Conservation (phyloP, 35 echinoderm and acorn worm genomes). For the Antedon bifida region DNA sequence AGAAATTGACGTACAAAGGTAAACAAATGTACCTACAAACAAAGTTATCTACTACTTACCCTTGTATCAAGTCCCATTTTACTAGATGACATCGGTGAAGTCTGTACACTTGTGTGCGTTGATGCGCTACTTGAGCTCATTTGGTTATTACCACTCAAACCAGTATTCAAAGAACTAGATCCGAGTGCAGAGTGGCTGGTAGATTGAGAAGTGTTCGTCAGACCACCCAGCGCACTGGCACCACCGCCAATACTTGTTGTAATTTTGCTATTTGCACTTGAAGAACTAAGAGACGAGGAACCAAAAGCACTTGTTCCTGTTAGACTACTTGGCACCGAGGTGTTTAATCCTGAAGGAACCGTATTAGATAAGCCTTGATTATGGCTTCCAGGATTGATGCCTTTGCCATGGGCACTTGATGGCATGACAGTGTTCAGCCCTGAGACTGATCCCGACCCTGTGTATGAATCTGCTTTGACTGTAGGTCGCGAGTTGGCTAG, state of each 20-base stretch:
- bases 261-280: not conserved
- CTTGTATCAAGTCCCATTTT: conserved; percentile 60
- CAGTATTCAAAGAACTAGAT: not conserved
- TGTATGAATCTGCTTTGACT: not conserved
- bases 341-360: not conserved
- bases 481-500: not conserved
- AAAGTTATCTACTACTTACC: not conserved
- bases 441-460: not conserved
- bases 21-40: no score
- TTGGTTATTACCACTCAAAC: not conserved
- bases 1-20: no score
- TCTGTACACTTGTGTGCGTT: conserved; percentile 56
- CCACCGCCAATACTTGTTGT: not conserved
- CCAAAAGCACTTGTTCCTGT: not conserved
- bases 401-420: not conserved
- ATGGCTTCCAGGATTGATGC: not conserved
- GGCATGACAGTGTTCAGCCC: not conserved
- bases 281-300: not conserved
- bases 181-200: not conserved
- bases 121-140: conserved; percentile 7
- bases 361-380: not conserved
- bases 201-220: not conserved
- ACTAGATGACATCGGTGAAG: conserved; percentile 31
- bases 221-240: not conserved
- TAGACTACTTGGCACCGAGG: not conserved